Conservation (phyloP, 2,113 vertebrate species). For the Pangasianodon gigas region DNA sequence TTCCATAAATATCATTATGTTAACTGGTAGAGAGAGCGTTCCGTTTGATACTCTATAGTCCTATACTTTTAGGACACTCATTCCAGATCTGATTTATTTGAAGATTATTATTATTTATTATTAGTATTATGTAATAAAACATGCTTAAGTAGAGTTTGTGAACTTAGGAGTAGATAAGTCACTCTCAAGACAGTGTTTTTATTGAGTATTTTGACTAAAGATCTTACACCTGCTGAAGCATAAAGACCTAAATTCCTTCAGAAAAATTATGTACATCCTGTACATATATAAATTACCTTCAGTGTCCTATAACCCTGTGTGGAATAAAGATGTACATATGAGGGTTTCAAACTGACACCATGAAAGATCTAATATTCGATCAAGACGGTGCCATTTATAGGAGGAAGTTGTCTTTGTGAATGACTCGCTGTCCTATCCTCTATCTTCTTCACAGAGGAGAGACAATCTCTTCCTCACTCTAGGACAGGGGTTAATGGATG, state of each 20-base stretch:
- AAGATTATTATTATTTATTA: not conserved
- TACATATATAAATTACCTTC: not conserved
- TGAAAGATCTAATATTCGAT: not conserved
- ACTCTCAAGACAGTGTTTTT: too few relatives aligned
- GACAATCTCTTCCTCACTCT: not conserved
- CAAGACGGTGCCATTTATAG: not conserved
- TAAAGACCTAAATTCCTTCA: not conserved
- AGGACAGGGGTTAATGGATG: conserved; percentile 10
- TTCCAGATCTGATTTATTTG: not conserved
- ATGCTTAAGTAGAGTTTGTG: not conserved
- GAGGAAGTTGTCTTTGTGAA: not conserved
- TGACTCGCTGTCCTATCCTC: not conserved
- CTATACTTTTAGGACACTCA: not conserved
- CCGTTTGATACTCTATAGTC: not conserved
- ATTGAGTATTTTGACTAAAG: not conserved
- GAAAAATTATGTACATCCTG: not conserved
- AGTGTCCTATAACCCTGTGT: not conserved
- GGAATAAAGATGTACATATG: not conserved
- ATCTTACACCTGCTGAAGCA: not conserved
- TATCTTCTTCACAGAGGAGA: not conserved
- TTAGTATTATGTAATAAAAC: not conserved
- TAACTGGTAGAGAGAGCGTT: not conserved
- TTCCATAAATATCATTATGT: not conserved
- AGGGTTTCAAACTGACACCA: not conserved
- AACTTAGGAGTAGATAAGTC: not conserved